These are phyloP conservation scores for Malaclemys terrapin DNA, from an alignment of 2,113 vertebrate genomes.

Conservation along the genomic window DNA sequence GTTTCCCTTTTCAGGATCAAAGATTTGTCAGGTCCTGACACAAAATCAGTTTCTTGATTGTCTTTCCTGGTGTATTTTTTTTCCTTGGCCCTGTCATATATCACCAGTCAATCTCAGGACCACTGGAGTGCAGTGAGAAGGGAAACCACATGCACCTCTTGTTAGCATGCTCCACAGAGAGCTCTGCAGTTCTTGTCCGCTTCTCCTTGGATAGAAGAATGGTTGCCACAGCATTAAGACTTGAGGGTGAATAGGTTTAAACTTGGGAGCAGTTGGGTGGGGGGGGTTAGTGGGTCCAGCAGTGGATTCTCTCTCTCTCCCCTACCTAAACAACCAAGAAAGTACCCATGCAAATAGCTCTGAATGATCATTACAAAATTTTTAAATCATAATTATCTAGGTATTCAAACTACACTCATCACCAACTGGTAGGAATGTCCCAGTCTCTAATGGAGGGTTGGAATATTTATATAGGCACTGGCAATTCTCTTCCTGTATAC, in stretches of 20 bases:
- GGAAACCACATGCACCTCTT: neutral
- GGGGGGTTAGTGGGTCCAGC: neutral
- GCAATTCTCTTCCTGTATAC: neutral
- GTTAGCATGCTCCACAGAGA: neutral
- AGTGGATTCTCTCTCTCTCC: neutral
- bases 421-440: neutral
- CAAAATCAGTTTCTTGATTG: neutral
- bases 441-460: neutral
- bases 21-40: neutral
- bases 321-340: neutral
- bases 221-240: neutral
- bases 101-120: neutral
- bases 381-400: neutral
- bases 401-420: neutral
- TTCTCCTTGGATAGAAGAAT: neutral
- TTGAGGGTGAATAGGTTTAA: neutral
- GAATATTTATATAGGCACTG: neutral
- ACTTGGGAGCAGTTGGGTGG: neutral
- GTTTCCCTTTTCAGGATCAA: neutral
- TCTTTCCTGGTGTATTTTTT: neutral
- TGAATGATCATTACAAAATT: neutral
- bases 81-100: neutral
- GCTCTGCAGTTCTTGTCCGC: neutral
- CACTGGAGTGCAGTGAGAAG: rapidly evolving
- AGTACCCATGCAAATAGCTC: neutral